These are phyloP conservation scores for Thelaira solivaga DNA, from an alignment of 2,888 invertebrate species.

Conservation along the genomic window DNA sequence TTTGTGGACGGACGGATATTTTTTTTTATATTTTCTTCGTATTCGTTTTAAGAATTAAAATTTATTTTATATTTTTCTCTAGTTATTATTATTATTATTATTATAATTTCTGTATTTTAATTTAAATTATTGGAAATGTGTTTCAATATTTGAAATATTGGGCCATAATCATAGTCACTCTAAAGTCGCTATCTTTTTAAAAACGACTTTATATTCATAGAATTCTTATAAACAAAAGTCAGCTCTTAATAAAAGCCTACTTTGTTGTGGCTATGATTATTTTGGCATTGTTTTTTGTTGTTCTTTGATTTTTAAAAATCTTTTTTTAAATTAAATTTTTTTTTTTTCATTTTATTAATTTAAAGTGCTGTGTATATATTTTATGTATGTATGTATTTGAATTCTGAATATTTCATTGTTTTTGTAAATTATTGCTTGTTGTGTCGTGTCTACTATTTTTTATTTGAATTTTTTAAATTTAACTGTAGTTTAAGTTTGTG, in stretches of 20 bases:
- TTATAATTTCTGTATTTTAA: neutral
- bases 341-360: conserved; percentile 10
- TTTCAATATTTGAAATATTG: neutral
- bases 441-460: conserved; percentile 21
- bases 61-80: conserved; percentile 14
- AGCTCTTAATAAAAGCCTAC: too few species aligned
- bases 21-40: conserved; percentile 17
- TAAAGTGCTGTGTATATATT: conserved; percentile 18
- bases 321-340: neutral
- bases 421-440: conserved; percentile 44
- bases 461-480: conserved; percentile 11
- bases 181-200: too few species aligned
- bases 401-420: conserved; percentile 38
- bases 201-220: too few species aligned
- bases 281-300: conserved; percentile 21
- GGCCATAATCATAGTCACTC: too few species aligned
- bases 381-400: too few species aligned
- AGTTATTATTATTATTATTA: neutral
- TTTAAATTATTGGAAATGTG: conserved; percentile 42
- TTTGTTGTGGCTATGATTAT: neutral
- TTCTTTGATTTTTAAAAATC: neutral
- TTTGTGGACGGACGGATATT: conserved; percentile 61
- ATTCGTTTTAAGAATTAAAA: neutral
- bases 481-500: conserved; percentile 40
- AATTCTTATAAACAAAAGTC: too few species aligned